Conservation (phyloP, 2,888 invertebrate genomes). For the Chrysolina haemoptera region DNA sequence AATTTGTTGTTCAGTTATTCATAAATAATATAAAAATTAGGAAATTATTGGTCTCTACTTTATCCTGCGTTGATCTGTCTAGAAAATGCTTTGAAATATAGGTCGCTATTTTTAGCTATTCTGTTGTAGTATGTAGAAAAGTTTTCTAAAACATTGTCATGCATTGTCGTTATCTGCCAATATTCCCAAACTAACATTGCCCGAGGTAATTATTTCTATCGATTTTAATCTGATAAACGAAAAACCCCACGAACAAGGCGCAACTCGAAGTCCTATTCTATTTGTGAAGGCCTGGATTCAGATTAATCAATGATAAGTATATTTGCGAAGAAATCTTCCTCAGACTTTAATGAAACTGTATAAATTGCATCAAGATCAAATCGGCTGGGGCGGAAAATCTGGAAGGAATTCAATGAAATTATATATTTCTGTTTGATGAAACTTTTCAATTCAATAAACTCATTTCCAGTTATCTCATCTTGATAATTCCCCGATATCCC, state of each 20-base stretch:
- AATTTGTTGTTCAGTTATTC: no score
- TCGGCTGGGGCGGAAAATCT: constrained; percentile 52
- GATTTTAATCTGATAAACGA: constrained; percentile 9
- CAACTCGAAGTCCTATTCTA: constrained; percentile 34
- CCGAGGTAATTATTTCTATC: background rate
- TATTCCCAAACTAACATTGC: background rate
- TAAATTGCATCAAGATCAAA: constrained; percentile 63
- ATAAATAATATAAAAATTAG: no score
- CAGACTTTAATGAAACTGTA: constrained; percentile 56
- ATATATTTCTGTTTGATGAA: constrained; percentile 60
- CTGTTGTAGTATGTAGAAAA: no score
- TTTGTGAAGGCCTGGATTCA: constrained; percentile 33
- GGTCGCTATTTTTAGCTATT: no score
- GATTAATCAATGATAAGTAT: constrained; percentile 52
- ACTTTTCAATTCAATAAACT: constrained; percentile 49
- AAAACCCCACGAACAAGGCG: constrained; percentile 27
- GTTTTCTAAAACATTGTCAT: no score
- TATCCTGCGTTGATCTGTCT: no score
- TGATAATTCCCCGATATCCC: constrained; percentile 55
- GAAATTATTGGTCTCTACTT: no score
- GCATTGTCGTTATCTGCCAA: background rate
- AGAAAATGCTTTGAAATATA: no score
- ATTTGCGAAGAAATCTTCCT: constrained; percentile 53
- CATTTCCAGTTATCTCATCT: constrained; percentile 48
- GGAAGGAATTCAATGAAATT: constrained; percentile 60